Evolutionary conservation across 2,888 invertebrate species (phyloP).

Genomic region (Cephalotes varians): DNA sequence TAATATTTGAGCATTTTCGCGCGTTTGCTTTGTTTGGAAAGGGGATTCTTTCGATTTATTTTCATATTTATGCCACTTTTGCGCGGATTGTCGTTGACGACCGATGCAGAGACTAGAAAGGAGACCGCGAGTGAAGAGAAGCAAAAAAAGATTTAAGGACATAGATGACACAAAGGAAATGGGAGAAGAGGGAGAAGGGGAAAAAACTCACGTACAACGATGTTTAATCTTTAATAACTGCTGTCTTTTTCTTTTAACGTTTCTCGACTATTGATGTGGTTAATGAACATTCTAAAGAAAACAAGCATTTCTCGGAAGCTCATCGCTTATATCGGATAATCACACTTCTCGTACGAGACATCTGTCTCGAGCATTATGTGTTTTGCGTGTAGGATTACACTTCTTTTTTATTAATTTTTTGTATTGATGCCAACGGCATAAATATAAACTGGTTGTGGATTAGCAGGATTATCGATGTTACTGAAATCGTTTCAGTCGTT

Average conservation of each 20-base stretch:
- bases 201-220: neutral
- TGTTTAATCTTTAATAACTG: neutral
- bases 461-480: constrained; percentile 48
- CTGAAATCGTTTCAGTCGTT: constrained; percentile 39
- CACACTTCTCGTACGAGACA: constrained; percentile 2
- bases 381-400: constrained; percentile 51
- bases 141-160: neutral
- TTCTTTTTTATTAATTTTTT: constrained; percentile 55
- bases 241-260: neutral
- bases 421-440: constrained; percentile 67
- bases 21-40: neutral
- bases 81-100: neutral
- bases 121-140: neutral
- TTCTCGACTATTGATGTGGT: neutral
- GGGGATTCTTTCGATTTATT: neutral
- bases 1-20: neutral
- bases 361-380: constrained; percentile 34
- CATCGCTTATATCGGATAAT: neutral
- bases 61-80: neutral
- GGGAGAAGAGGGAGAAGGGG: neutral
- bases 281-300: neutral
- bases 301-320: neutral
- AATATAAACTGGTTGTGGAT: constrained; percentile 60
- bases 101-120: neutral
- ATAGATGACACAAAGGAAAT: neutral